Evolutionary conservation across 1,140 invertebrate species (phyloP).

Genomic region (Bombus turneri): DNA sequence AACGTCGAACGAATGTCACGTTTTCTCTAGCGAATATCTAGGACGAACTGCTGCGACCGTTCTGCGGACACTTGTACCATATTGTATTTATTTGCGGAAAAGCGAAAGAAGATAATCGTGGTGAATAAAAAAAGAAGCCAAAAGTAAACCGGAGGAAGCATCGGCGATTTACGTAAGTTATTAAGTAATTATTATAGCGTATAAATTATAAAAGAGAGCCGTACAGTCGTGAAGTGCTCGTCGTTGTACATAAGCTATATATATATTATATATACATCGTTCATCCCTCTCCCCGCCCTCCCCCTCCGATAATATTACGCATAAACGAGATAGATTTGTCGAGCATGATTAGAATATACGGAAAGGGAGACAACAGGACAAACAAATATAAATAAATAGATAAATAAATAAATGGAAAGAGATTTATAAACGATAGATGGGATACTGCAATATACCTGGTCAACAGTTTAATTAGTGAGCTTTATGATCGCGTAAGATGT

Average conservation of each 20-base stretch:
- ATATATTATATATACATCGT: slow-evolving; percentile 37
- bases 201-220: slow-evolving; percentile 73
- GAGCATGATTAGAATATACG: slow-evolving; percentile 69
- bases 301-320: slow-evolving; percentile 57
- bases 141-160: slow-evolving; percentile 54
- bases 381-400: neutral
- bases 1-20: neutral
- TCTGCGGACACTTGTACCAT: slow-evolving; percentile 73
- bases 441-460: slow-evolving; percentile 83
- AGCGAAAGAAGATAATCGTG: neutral
- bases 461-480: slow-evolving; percentile 79
- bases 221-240: slow-evolving; percentile 33
- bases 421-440: slow-evolving; percentile 77
- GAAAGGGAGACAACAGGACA: slow-evolving; percentile 9
- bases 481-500: slow-evolving; percentile 79
- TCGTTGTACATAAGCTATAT: slow-evolving; percentile 73
- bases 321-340: slow-evolving; percentile 71
- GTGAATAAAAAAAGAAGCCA: slow-evolving; percentile 13
- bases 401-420: slow-evolving; percentile 39
- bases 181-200: slow-evolving; percentile 72
- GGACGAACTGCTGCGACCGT: neutral
- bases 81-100: slow-evolving; percentile 79
- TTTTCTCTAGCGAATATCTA: slow-evolving; percentile 13
- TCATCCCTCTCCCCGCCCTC: slow-evolving; percentile 47
- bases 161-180: slow-evolving; percentile 76